phyloP scores from a whole-genome alignment of 2,797 vertebrate species.

The Danionella dracula region DNA sequence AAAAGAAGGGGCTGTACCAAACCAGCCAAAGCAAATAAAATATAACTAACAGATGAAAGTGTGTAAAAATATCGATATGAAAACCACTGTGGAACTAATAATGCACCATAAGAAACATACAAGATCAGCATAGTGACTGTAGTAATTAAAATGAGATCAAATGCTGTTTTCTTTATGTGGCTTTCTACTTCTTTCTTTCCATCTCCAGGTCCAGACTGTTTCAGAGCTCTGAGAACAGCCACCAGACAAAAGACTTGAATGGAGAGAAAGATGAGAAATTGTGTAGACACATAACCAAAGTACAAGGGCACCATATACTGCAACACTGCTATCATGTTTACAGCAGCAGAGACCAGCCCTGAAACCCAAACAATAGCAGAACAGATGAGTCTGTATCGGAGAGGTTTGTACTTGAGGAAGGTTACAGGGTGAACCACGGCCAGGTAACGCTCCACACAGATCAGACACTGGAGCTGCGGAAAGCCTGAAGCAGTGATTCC shows the following conservation, averaged over 20 bases:
- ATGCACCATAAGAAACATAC: not conserved
- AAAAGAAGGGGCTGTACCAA: not conserved
- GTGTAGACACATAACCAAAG: not conserved
- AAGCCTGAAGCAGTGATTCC: not conserved
- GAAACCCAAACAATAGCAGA: conserved; percentile 15
- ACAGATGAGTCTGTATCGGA: conserved; percentile 36
- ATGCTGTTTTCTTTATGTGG: not conserved
- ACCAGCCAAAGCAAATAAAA: not conserved
- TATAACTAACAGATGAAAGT: not conserved
- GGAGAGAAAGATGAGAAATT: not conserved
- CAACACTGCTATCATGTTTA: not conserved
- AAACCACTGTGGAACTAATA: not conserved
- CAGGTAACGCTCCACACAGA: conserved; percentile 29
- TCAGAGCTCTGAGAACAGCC: not conserved
- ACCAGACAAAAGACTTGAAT: not conserved
- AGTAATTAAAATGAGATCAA: not conserved
- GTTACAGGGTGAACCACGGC: conserved; percentile 32
- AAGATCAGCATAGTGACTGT: not conserved
- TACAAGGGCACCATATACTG: not conserved
- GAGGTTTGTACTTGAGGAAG: conserved; percentile 25
- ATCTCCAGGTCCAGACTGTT: not conserved
- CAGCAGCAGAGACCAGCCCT: not conserved
- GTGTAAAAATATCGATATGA: not conserved
- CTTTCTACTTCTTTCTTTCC: not conserved
- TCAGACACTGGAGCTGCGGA: conserved; percentile 18